Evolutionary conservation across 2,888 invertebrate genomes (phyloP).

Genomic region (Podabrus alpinus): DNA sequence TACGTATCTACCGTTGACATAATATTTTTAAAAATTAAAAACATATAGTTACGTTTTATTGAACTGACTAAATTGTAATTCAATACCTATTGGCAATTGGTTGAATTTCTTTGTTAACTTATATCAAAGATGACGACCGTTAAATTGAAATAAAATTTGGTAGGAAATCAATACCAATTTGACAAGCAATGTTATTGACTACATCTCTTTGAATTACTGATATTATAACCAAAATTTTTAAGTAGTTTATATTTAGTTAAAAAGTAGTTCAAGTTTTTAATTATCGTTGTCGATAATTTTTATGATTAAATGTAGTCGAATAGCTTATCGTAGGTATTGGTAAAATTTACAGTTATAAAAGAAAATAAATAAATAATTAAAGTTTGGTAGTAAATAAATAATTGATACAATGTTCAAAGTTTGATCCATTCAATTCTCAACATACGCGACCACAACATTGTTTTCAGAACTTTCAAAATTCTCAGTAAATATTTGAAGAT

Average conservation of each 20-base stretch:
- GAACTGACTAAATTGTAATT: conserved; percentile 1
- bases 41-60: not conserved
- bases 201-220: conserved; percentile 5
- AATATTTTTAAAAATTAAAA: not conserved
- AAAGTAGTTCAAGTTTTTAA: not conserved
- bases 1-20: not conserved
- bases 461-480: not conserved
- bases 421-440: not conserved
- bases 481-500: too few species aligned
- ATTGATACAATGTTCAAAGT: not conserved
- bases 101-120: conserved; percentile 1
- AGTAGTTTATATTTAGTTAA: not conserved
- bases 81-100: conserved; percentile 1
- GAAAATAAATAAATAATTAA: not conserved
- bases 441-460: not conserved
- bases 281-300: not conserved
- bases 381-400: not conserved
- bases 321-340: not conserved
- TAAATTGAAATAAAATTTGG: conserved; percentile 15
- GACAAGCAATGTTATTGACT: conserved; percentile 1
- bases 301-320: not conserved
- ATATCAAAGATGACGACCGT: conserved; percentile 9
- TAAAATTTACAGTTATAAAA: not conserved
- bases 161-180: conserved; percentile 10
- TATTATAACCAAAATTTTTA: not conserved